Conservation (phyloP, 92 coral and sea anemone species). For the Porites divaricata region DNA sequence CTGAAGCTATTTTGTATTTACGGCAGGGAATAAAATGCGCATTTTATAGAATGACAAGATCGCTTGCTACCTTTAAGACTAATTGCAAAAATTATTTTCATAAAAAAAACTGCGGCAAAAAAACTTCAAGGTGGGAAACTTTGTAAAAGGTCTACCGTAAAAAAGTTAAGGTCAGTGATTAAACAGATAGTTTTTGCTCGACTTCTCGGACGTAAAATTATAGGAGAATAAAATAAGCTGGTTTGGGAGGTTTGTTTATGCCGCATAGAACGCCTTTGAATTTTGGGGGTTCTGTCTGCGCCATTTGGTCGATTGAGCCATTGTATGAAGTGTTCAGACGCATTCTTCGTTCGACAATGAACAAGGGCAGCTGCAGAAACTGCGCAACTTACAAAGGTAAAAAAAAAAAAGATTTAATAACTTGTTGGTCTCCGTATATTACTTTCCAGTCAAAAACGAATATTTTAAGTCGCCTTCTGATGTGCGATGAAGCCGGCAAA, state of each 20-base stretch:
- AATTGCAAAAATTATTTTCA: slow-evolving; percentile 23
- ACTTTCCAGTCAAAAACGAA: background rate
- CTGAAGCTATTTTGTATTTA: too few species aligned
- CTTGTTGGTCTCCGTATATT: slow-evolving; percentile 14
- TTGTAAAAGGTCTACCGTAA: background rate
- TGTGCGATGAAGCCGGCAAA: background rate
- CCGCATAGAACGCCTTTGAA: slow-evolving; percentile 15
- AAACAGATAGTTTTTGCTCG: background rate
- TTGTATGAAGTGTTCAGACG: slow-evolving; percentile 6
- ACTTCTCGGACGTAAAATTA: background rate
- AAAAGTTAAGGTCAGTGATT: background rate
- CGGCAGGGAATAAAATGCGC: too few species aligned
- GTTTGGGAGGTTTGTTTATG: slow-evolving; percentile 16
- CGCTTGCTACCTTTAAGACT: background rate
- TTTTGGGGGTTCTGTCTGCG: slow-evolving; percentile 2
- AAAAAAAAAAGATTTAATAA: background rate
- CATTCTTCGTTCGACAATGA: slow-evolving; percentile 27
- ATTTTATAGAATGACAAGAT: too few species aligned
- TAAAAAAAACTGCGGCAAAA: slow-evolving; percentile 11
- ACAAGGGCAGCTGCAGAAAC: slow-evolving; percentile 21
- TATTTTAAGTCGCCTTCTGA: background rate
- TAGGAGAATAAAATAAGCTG: background rate
- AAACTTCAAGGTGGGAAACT: background rate
- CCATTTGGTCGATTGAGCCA: slow-evolving; percentile 38
- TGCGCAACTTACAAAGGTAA: slow-evolving; percentile 8